Evolutionary conservation across 2,113 vertebrate genomes (phyloP), one percentile per base, ranked within the genome.

Genomic region (Recurvirostra avosetta): DNA sequence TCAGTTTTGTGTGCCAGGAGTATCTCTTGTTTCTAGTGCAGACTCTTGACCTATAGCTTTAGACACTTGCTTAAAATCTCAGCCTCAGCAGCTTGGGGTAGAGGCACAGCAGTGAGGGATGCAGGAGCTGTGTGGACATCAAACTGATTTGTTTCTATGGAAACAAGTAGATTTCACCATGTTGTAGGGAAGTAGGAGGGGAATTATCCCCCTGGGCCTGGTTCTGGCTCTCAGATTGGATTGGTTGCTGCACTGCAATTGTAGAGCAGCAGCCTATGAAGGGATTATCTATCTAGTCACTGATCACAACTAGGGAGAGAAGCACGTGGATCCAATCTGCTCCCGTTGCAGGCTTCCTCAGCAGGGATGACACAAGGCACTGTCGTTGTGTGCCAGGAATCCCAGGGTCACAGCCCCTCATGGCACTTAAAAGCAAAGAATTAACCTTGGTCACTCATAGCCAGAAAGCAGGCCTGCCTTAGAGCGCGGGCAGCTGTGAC

Each of bases 91-190:
- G 84, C 92, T 65, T 47, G 84, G 88, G 87, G 93, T 79, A 96
- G 91, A 91, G 95, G 71, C 89, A 62, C 53, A 79, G 72, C 91
- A 79, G 86, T 62, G 78, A 85, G 67, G 85, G 94, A 95, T 94
- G 89, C 92, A 81, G 94, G 85, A 96, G 66, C 71, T 65, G 61
- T 87, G 78, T 88, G 87, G 85, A 81, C 94, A 92, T 95, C 72
- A 87, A 93, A 96, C 95, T 90, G 93, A 85, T 96, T 96, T 83
- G 97, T 98, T 98, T 86, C 97, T 95, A 97, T 97, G 96, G 97
- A 95, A 98, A 98, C 97, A 41, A 95, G 49, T 58, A 66, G 96
- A 97, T 97, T 83, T 97, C 71, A 88, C 96, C 78, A 30, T 88
- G 83, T 71, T 93, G 50, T 89, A 86, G 94, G 65, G 84, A 88